A percentile compares a stretch with the other conserved stretches of the same genome.
Conservation (phyloP, 2,797 vertebrate species). For the Sebastes steindachneri region DNA sequence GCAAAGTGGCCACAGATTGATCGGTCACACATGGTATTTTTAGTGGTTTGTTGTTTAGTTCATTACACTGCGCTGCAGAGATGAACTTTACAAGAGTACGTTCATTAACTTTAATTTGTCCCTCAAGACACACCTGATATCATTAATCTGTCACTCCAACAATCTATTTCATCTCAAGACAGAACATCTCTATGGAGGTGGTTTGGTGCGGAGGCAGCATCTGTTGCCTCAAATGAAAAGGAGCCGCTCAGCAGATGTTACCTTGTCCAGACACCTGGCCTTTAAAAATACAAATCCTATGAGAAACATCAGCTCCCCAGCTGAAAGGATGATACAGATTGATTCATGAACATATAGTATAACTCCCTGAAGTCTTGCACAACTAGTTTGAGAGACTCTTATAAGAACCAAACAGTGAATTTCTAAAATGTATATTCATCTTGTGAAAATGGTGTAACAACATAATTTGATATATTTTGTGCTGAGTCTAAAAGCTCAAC, state of each 20-base stretch:
- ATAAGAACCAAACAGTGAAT: neutral
- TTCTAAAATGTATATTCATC: neutral
- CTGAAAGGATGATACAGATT: constrained; percentile 9
- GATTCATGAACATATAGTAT: neutral
- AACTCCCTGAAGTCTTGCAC: neutral
- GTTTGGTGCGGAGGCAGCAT: constrained; percentile 21
- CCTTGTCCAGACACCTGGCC: constrained; percentile 37
- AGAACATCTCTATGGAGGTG: constrained; percentile 24
- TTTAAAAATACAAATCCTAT: constrained; percentile 36
- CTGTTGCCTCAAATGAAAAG: constrained; percentile 51
- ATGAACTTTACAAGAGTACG: constrained; percentile 1
- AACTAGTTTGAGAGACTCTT: neutral
- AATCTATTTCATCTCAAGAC: constrained; percentile 27
- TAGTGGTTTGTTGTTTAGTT: constrained; percentile 54
- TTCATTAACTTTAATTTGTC: constrained; percentile 26
- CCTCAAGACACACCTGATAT: constrained; percentile 12
- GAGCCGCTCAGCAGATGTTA: constrained; percentile 44
- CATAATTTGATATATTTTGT: neutral
- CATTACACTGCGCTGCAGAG: constrained; percentile 18
- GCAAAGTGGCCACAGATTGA: constrained; percentile 81
- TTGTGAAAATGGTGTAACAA: neutral
- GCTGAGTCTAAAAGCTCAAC: neutral
- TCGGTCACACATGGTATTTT: constrained; percentile 70
- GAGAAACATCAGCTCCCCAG: constrained; percentile 1
- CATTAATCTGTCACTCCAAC: constrained; percentile 30